Evolutionary conservation across 2,113 vertebrate genomes (phyloP).

Genomic region (Rhinogobius similis): DNA sequence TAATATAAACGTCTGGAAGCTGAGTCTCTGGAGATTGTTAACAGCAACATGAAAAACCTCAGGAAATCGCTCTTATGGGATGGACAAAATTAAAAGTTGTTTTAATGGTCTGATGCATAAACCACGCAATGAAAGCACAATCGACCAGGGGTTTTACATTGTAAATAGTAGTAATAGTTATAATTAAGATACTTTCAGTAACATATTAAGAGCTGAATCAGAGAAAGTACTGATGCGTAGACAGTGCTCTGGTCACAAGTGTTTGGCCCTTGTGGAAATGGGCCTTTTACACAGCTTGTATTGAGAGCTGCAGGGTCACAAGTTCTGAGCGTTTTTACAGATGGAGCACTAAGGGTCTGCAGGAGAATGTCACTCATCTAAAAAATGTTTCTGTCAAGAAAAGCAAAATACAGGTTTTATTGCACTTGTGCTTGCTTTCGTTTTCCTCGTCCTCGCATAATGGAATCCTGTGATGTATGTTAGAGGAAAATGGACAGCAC

Average conservation of each 20-base stretch:
- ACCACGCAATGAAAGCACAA: too few species aligned
- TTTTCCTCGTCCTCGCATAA: neutral
- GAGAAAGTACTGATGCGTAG: neutral
- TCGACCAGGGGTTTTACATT: too few species aligned
- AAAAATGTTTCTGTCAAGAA: constrained; percentile 13
- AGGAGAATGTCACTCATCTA: constrained; percentile 21
- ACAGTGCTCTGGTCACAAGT: neutral
- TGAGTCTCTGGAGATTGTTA: too few species aligned
- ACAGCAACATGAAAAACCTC: too few species aligned
- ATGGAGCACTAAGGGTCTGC: constrained; percentile 27
- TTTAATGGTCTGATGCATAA: too few species aligned
- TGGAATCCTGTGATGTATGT: neutral
- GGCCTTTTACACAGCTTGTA: constrained; percentile 39
- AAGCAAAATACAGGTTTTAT: neutral
- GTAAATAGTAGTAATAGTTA: too few species aligned
- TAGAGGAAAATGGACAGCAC: neutral
- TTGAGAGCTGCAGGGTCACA: constrained; percentile 5
- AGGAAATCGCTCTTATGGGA: too few species aligned
- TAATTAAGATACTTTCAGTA: too few species aligned
- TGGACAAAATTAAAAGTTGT: too few species aligned
- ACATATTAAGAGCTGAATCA: neutral
- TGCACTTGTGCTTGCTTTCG: neutral
- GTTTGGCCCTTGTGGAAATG: constrained; percentile 27
- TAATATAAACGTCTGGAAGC: too few species aligned
- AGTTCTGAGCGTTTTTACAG: constrained; percentile 4